Base-by-base conservation (phyloP, 2,797 vertebrate species). In the Rhinella marina region DNA sequence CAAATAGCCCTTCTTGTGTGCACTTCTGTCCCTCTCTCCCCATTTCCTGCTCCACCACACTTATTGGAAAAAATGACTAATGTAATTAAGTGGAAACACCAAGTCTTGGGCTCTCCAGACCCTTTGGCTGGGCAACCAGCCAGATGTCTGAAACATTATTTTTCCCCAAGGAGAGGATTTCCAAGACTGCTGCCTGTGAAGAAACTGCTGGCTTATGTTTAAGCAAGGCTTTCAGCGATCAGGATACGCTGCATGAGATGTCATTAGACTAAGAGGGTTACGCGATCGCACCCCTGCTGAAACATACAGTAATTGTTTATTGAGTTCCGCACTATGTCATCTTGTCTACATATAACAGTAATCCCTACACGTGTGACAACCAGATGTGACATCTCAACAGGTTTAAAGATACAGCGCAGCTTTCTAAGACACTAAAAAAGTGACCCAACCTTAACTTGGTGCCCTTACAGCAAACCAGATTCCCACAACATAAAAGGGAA, bases 51-150 rank as follows among this genome's bases (percentile, higher is more conserved):
- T 78, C 84, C 73, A 64, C 72, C 23, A 78, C 83, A 62, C 73
- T 64, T 77, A 77, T 75, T 77, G 84, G 85, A 79, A 86, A 78
- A 27, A 89, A 52, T 50, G 4, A 17, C 59, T 72, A 52, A 29
- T 90, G 82, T 48, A 41, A 78, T 75, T 80, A 85, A 83, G 78
- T 86, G 86, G 84, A 76, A 89, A 90, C n/a, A 78, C 73, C 54
- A 41, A 76, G 77, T 81, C 70, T 57, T 88, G 61, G 72, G 89
- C 62, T 78, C 80, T 50, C 64, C 29, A 68, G 86, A 66, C 75
- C 85, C 76, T 81, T 8, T 56, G 11, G 23, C 75, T 76, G 66
- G 86, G 86, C 82, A 70, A 29, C 19, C 52, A n/a, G 82, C 89
- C 81, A 90, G 86, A 32, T 87, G 25, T 85, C 82, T 82, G 82